A percentile compares a stretch with the other conserved stretches of the same genome.
These are phyloP conservation scores for Motacilla alba DNA, from an alignment of 2,113 vertebrate species.

Conservation along the genomic window DNA sequence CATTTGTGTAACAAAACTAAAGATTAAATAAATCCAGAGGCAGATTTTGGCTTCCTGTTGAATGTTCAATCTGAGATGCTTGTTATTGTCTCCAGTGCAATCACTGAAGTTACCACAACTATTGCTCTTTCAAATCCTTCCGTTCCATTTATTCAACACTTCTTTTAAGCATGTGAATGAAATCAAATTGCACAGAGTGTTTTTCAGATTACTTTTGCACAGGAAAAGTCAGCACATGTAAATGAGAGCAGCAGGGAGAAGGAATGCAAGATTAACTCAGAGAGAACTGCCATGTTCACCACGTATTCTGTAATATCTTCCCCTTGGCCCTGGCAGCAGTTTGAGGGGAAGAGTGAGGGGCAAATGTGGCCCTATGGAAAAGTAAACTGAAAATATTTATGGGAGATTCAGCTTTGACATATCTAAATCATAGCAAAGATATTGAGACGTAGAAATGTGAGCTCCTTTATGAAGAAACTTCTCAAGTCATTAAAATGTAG, in stretches of 20 bases:
- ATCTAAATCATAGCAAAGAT: not conserved
- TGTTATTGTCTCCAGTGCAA: not conserved
- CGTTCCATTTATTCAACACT: not conserved
- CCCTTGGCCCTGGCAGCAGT: not conserved
- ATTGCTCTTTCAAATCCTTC: conserved; percentile 7
- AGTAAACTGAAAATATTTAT: not conserved
- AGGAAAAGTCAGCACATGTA: not conserved
- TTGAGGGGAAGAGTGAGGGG: not conserved
- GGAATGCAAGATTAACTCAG: not conserved
- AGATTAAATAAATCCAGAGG: not conserved
- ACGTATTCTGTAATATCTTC: not conserved
- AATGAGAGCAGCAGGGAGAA: conserved; percentile 4
- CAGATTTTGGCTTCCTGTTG: not conserved
- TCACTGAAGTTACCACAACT: not conserved
- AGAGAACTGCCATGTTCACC: not conserved
- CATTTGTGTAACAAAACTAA: not conserved
- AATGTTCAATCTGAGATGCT: not conserved
- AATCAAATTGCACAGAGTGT: not conserved
- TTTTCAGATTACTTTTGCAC: not conserved
- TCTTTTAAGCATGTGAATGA: conserved; percentile 1
- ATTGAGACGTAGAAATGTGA: not conserved
- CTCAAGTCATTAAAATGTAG: not conserved
- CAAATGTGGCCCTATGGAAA: not conserved
- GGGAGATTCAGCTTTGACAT: not conserved
- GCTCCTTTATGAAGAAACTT: not conserved